These are phyloP conservation scores for Leptinotarsa juncta DNA, from an alignment of 2,888 invertebrate species.

Conservation along the genomic window DNA sequence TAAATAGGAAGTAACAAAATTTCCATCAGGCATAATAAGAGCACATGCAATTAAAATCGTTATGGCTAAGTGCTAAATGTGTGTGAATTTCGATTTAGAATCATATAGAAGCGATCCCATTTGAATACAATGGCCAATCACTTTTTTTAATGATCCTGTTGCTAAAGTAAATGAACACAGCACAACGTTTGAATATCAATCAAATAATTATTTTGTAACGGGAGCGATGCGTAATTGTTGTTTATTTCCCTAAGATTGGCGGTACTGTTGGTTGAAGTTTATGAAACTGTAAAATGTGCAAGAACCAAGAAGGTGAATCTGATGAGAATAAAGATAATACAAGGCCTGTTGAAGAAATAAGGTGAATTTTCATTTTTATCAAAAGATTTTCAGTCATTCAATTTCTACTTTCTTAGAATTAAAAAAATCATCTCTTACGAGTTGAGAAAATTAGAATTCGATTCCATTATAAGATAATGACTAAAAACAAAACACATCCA, in stretches of 20 bases:
- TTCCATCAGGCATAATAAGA: slow-evolving; percentile 6
- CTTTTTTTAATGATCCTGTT: slow-evolving; percentile 4
- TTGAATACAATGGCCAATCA: slow-evolving; percentile 24
- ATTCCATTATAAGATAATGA: too few species aligned
- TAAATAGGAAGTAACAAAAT: slow-evolving; percentile 6
- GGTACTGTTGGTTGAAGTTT: not conserved
- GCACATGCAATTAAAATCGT: not conserved
- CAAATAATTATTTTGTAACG: slow-evolving; percentile 11
- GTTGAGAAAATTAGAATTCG: too few species aligned
- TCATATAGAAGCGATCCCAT: slow-evolving; percentile 4
- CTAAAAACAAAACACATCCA: too few species aligned
- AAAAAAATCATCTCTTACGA: too few species aligned
- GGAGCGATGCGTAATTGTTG: not conserved
- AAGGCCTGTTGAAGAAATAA: too few species aligned
- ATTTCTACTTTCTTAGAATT: too few species aligned
- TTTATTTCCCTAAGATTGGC: not conserved
- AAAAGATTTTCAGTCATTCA: too few species aligned
- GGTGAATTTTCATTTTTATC: too few species aligned
- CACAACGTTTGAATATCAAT: slow-evolving; percentile 1
- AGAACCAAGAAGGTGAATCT: not conserved
- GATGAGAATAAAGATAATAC: not conserved
- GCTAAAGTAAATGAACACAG: not conserved
- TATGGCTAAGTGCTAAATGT: not conserved
- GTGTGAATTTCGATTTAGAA: slow-evolving; percentile 17
- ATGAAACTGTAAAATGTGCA: not conserved